Evolutionary conservation across 2,888 invertebrate genomes (phyloP).

Genomic region (Brachylomia viminalis): DNA sequence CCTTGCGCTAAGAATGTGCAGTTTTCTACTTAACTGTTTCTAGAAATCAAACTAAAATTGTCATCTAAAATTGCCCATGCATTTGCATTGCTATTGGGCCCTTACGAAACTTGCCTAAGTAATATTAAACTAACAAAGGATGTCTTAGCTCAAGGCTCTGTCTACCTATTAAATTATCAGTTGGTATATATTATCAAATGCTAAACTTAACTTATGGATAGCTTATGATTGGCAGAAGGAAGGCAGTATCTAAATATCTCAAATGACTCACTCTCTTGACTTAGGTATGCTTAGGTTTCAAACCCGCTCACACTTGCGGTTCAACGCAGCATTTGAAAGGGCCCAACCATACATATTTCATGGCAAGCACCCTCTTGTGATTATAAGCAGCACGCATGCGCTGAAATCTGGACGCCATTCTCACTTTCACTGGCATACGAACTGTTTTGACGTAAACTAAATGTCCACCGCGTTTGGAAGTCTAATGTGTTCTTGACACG

Average conservation of each 20-base stretch:
- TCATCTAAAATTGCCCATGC: background rate
- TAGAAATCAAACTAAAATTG: background rate
- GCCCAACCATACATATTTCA: conserved; percentile 71
- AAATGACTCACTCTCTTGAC: background rate
- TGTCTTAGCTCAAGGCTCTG: background rate
- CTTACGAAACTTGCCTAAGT: background rate
- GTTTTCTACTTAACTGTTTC: too few species aligned
- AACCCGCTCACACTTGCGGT: conserved; percentile 36
- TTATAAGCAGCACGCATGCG: conserved; percentile 84
- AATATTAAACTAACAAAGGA: background rate
- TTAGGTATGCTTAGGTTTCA: conserved; percentile 9
- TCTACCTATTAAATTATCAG: too few species aligned
- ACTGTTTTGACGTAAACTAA: conserved; percentile 87
- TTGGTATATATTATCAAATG: background rate
- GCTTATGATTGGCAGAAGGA: background rate
- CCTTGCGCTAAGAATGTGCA: too few species aligned
- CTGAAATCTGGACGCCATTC: conserved; percentile 85
- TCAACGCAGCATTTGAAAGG: conserved; percentile 63
- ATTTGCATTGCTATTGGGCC: too few species aligned
- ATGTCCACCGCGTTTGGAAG: conserved; percentile 79
- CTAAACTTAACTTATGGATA: background rate
- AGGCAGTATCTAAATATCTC: background rate
- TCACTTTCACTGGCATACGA: conserved; percentile 84
- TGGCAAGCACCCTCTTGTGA: conserved; percentile 73
- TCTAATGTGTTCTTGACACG: conserved; percentile 89